Conservation (phyloP, 2,113 vertebrate species). For the Symphodus melops region DNA sequence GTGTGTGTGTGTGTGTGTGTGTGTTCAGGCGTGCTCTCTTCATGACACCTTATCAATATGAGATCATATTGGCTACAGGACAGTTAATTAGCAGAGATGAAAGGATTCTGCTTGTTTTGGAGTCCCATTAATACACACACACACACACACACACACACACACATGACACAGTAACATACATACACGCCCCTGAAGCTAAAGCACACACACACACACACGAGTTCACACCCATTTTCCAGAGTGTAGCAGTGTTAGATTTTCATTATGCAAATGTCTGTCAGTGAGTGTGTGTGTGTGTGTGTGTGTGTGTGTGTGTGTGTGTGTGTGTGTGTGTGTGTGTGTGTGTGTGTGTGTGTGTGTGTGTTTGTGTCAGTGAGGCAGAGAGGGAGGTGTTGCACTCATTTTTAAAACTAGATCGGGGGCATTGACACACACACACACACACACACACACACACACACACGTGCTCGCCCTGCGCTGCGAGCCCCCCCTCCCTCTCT, state of each 20-base stretch:
- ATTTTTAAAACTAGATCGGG: constrained; percentile 56
- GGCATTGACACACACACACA: constrained; percentile 34
- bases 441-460: constrained; percentile 22
- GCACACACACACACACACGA: neutral
- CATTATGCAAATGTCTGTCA: constrained; percentile 23
- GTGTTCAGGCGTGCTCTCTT: neutral
- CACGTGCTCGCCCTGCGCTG: constrained; percentile 12
- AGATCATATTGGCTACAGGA: constrained; percentile 64
- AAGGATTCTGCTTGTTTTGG: constrained; percentile 60
- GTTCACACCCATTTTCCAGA: neutral
- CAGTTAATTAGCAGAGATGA: constrained; percentile 76
- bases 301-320: constrained; percentile 38
- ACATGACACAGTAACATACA: neutral
- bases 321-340: constrained; percentile 3
- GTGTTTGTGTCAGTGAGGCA: constrained; percentile 10
- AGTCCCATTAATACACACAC: constrained; percentile 9
- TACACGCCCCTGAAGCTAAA: constrained; percentile 5
- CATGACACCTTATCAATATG: constrained; percentile 67
- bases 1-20: constrained; percentile 14
- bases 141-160: neutral
- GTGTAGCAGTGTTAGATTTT: constrained; percentile 19
- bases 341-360: constrained; percentile 32
- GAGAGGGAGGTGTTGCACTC: constrained; percentile 32
- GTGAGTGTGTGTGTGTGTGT: constrained; percentile 3
- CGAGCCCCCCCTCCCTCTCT: constrained; percentile 30